These are phyloP conservation scores for Caenorhabditis latens DNA, from an alignment of 1,140 invertebrate species.

Conservation along the genomic window DNA sequence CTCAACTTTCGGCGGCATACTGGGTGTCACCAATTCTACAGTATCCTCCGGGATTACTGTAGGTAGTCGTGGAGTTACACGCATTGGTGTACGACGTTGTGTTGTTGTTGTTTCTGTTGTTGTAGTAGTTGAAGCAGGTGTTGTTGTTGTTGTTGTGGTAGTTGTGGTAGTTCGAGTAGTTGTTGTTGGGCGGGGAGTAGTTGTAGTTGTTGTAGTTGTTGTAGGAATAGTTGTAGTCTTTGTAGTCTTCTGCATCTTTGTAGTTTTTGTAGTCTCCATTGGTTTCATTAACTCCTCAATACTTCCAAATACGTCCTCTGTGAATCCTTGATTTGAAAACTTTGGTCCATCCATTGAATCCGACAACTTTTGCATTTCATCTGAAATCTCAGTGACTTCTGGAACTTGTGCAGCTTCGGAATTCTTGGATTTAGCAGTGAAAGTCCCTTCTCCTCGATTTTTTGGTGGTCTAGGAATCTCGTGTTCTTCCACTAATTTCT, in stretches of 20 bases:
- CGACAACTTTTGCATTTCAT: conserved; percentile 8
- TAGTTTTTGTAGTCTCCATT: conserved; percentile 25
- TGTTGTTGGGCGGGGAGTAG: background rate
- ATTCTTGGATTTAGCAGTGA: background rate
- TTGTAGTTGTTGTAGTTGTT: background rate
- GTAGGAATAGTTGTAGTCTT: background rate
- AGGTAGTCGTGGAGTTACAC: conserved; percentile 41
- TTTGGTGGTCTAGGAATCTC: background rate
- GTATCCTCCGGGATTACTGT: conserved; percentile 30
- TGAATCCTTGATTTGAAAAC: conserved; percentile 18
- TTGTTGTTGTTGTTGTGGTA: background rate
- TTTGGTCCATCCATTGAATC: conserved; percentile 7
- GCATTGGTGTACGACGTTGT: background rate
- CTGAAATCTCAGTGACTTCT: background rate
- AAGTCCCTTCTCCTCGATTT: conserved; percentile 11
- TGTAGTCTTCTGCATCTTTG: background rate
- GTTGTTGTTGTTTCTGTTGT: conserved; percentile 20
- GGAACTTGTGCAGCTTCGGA: too few relatives aligned
- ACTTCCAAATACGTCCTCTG: conserved; percentile 26
- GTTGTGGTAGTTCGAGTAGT: conserved; percentile 10
- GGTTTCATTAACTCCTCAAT: conserved; percentile 3
- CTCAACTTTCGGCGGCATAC: background rate
- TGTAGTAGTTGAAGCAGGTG: background rate
- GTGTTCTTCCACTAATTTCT: background rate
- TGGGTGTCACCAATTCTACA: conserved; percentile 45